phyloP scores from a whole-genome alignment of 2,797 vertebrate species.

The Denticeps clupeoides region DNA sequence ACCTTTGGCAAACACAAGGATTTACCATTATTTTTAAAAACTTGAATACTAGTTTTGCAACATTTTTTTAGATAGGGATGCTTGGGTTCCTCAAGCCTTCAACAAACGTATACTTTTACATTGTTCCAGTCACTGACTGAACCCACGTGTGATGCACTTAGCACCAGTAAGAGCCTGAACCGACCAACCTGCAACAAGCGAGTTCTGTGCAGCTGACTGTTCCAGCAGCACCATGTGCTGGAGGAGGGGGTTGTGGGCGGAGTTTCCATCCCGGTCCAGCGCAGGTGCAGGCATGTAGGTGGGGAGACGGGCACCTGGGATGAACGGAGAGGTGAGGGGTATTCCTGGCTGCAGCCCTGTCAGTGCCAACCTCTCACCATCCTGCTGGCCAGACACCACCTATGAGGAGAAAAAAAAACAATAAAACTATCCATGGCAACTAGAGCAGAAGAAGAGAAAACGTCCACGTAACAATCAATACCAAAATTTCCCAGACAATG shows the following conservation, averaged over 20 bases:
- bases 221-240: slow-evolving; percentile 93
- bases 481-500: not conserved
- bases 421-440: slow-evolving; percentile 2
- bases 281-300: slow-evolving; percentile 77
- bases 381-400: slow-evolving; percentile 74
- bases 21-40: too few species aligned
- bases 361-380: slow-evolving; percentile 72
- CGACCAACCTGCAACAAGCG: slow-evolving; percentile 75
- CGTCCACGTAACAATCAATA: not conserved
- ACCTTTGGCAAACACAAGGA: too few species aligned
- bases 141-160: not conserved
- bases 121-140: too few species aligned
- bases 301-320: slow-evolving; percentile 78
- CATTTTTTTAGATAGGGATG: too few species aligned
- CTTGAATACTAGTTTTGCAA: too few species aligned
- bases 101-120: too few species aligned
- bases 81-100: too few species aligned
- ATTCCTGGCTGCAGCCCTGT: slow-evolving; percentile 75
- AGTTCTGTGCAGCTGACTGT: slow-evolving; percentile 67
- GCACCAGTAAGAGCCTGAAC: not conserved
- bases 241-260: slow-evolving; percentile 75
- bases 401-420: slow-evolving; percentile 32
- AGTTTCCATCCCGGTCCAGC: slow-evolving; percentile 71
- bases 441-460: not conserved
- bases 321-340: slow-evolving; percentile 66